Conservation (phyloP, 2,113 vertebrate genomes). For the Lagopus muta region DNA sequence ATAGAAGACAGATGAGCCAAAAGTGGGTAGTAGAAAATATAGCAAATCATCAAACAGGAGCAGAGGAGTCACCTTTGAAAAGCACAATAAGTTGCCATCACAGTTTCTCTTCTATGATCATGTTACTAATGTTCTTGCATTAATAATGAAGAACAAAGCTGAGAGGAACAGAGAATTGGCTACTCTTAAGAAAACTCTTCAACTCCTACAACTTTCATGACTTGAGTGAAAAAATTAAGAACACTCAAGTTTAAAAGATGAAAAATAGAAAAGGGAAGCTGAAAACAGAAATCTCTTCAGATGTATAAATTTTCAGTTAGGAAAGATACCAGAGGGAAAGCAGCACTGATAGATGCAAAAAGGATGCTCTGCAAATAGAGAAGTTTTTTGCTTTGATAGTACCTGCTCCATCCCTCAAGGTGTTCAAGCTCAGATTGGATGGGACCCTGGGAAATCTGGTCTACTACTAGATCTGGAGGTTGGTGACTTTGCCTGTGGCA, state of each 20-base stretch:
- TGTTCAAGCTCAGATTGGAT: too few species aligned
- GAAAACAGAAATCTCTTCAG: neutral
- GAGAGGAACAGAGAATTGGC: neutral
- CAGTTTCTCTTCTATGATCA: constrained; percentile 7
- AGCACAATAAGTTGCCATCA: neutral
- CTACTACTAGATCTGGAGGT: too few species aligned
- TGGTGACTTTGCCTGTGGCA: too few species aligned
- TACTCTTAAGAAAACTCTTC: neutral
- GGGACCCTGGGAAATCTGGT: too few species aligned
- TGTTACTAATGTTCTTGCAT: constrained; percentile 50
- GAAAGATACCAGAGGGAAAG: neutral
- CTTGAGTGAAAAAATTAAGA: neutral
- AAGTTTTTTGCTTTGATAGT: neutral
- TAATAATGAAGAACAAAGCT: constrained; percentile 61
- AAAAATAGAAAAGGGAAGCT: neutral
- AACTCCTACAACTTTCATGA: neutral
- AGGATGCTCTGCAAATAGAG: neutral
- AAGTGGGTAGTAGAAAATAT: neutral
- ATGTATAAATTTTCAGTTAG: neutral
- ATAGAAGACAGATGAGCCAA: neutral
- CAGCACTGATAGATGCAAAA: neutral
- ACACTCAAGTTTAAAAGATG: neutral
- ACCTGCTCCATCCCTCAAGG: neutral
- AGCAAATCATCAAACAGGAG: neutral
- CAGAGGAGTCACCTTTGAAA: constrained; percentile 31